Conservation (phyloP, 2,797 vertebrate genomes). For the Fistularia commersonii region DNA sequence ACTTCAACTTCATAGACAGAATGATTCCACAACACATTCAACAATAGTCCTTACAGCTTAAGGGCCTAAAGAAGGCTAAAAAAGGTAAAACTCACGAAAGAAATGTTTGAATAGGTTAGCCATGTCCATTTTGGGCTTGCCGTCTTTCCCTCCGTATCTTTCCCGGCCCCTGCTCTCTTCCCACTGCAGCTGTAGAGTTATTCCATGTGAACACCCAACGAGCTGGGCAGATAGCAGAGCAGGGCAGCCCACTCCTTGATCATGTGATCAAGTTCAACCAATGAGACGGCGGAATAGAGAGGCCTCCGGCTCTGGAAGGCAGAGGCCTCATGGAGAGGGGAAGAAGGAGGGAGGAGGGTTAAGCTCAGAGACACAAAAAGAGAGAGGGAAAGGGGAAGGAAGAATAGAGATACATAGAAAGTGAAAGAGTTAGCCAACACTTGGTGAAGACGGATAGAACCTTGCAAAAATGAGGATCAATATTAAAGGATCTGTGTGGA, state of each 20-base stretch:
- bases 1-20: not conserved
- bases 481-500: slow-evolving; percentile 7
- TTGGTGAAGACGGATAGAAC: slow-evolving; percentile 9
- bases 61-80: slow-evolving; percentile 13
- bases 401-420: slow-evolving; percentile 27
- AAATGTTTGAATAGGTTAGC: slow-evolving; percentile 87
- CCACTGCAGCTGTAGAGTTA: slow-evolving; percentile 78
- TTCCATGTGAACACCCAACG: slow-evolving; percentile 80
- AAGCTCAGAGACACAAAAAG: slow-evolving; percentile 19
- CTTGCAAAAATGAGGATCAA: slow-evolving; percentile 2
- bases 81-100: slow-evolving; percentile 83
- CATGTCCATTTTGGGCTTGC: slow-evolving; percentile 85
- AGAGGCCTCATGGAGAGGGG: slow-evolving; percentile 65
- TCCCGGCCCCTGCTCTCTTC: slow-evolving; percentile 70
- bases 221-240: slow-evolving; percentile 60
- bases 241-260: slow-evolving; percentile 67
- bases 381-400: slow-evolving; percentile 21
- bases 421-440: slow-evolving; percentile 6
- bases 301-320: slow-evolving; percentile 60
- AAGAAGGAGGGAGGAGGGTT: slow-evolving; percentile 17
- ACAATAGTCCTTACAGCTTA: slow-evolving; percentile 9
- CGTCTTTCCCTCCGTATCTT: slow-evolving; percentile 58
- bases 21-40: slow-evolving; percentile 20
- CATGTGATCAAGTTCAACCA: slow-evolving; percentile 78
- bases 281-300: slow-evolving; percentile 47